Conservation (phyloP, 2,113 vertebrate species). For the Cinclus cinclus region DNA sequence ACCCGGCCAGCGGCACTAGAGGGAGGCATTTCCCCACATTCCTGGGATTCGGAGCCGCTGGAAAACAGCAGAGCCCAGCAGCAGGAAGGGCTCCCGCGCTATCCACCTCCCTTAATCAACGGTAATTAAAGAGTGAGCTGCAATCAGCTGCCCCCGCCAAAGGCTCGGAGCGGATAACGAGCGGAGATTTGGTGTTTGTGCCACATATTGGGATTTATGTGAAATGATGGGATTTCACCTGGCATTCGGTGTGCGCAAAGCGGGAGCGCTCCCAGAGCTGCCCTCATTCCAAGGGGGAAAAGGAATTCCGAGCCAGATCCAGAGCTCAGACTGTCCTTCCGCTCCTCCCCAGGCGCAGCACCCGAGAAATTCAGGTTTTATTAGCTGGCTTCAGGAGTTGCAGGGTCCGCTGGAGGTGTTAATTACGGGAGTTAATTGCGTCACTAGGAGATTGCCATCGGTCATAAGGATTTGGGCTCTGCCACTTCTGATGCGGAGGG, state of each 20-base stretch:
- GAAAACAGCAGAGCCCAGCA: not conserved
- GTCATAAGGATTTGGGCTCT: not conserved
- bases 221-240: too few species aligned
- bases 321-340: not conserved
- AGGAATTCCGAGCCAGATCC: not conserved
- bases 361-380: accelerated
- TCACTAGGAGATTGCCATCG: accelerated
- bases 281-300: not conserved
- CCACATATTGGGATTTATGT: too few species aligned
- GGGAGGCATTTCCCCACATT: slow-evolving; percentile 16
- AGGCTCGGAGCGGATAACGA: not conserved
- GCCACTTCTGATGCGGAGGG: accelerated
- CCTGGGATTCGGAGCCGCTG: not conserved
- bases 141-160: not conserved
- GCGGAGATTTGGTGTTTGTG: too few species aligned
- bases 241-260: not conserved
- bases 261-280: not conserved
- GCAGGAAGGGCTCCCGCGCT: not conserved
- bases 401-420: not conserved
- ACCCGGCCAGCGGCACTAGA: not conserved
- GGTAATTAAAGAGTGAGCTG: not conserved
- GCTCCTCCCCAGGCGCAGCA: accelerated
- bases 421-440: not conserved
- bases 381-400: accelerated
- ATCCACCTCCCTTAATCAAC: not conserved